Percentiles rank a stretch among this genome's conserved stretches.
Evolutionary conservation across 2,888 invertebrate genomes (phyloP).

Genomic region (Hydraecia micacea): DNA sequence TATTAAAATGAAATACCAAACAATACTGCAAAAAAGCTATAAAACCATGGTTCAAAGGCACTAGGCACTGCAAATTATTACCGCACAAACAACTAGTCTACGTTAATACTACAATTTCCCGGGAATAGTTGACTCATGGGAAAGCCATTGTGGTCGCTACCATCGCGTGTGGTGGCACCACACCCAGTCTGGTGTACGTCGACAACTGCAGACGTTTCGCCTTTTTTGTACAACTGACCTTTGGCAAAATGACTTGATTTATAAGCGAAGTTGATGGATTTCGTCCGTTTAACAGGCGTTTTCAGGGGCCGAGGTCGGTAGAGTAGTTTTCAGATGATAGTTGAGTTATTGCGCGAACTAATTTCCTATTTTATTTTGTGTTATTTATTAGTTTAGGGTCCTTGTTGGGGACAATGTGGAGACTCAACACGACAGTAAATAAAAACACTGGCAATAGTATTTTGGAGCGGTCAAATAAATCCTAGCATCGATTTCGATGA

Average conservation of each 20-base stretch:
- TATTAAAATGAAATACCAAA: not conserved
- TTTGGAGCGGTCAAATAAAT: not conserved
- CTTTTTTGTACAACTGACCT: conserved; percentile 55
- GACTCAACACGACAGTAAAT: not conserved
- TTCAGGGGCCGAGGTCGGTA: conserved; percentile 24
- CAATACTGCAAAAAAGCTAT: conserved; percentile 10
- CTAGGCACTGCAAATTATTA: conserved; percentile 26
- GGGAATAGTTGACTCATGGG: conserved; percentile 65
- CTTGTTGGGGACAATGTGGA: not conserved
- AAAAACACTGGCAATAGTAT: not conserved
- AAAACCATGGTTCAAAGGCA: conserved; percentile 36
- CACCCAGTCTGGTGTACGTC: conserved; percentile 54
- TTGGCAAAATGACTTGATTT: conserved; percentile 52
- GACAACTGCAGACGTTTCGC: conserved; percentile 25
- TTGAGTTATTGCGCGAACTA: not conserved
- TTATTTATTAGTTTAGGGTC: not conserved
- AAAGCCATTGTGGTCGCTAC: conserved; percentile 48
- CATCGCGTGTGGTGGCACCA: conserved; percentile 56
- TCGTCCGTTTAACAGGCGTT: conserved; percentile 21
- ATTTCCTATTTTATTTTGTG: not conserved
- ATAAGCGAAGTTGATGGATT: conserved; percentile 39
- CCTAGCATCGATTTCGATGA: not conserved
- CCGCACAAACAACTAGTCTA: not conserved
- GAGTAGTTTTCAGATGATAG: not conserved
- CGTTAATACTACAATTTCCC: conserved; percentile 45